Percentiles rank a stretch among this genome's conserved stretches.
Evolutionary conservation across 2,113 vertebrate species (phyloP).

Genomic region (Dicrurus megarhynchus): DNA sequence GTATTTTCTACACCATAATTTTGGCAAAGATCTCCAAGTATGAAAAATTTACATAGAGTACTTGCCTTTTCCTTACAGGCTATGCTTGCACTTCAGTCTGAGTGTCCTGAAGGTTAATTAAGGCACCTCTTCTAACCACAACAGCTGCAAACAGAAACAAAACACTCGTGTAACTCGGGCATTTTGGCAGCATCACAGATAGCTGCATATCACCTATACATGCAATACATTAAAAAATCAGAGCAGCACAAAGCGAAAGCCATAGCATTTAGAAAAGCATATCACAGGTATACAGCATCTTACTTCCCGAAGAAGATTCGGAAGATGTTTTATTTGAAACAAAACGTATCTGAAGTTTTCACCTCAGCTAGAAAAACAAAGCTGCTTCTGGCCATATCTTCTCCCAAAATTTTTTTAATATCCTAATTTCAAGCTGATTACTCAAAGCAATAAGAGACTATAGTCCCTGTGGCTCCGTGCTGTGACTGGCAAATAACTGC

Average conservation of each 20-base stretch:
- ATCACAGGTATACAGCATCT: background rate
- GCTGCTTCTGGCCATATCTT: background rate
- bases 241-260: background rate
- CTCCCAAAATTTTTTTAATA: background rate
- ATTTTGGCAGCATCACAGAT: background rate
- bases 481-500: background rate
- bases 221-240: background rate
- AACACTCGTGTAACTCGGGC: background rate
- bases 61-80: background rate
- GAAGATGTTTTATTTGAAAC: background rate
- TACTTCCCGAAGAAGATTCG: background rate
- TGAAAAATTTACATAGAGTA: background rate
- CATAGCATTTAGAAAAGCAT: background rate
- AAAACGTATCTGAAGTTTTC: background rate
- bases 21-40: background rate
- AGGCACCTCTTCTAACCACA: background rate
- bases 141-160: background rate
- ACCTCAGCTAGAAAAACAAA: background rate
- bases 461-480: accelerated
- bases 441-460: background rate
- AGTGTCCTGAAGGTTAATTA: background rate
- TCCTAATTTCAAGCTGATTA: background rate
- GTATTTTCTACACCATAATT: background rate
- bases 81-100: background rate
- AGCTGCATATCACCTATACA: background rate